Base-by-base conservation (phyloP, 2,888 invertebrate genomes). In the Noctua comes region DNA sequence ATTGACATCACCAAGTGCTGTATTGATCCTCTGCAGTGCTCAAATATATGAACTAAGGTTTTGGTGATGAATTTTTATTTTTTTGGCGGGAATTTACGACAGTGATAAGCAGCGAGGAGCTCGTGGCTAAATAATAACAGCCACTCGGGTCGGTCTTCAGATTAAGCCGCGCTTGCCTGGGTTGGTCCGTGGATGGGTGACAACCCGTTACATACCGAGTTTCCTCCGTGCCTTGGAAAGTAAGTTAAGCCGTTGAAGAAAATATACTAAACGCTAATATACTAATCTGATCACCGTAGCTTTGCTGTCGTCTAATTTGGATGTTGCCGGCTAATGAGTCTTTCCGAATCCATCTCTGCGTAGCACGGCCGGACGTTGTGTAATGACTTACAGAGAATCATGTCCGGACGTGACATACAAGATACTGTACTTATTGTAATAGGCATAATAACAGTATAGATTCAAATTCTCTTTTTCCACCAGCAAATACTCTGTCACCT, bases 1-100 rank as follows among this genome's bases (percentile, higher is more conserved):
- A 73, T 84, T 76, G 85, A 69, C 70, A 74, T 85, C 62, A 73
- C 21, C 51, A 57, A 77, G 68, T n/a, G 51, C n/a, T 76, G 46
- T 77, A 85, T 87, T 48, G 80, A 85, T 73, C n/a, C 21, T 66
- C 73, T 57, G 68, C 59, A 76, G 54, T 77, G 43, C 40, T 43
- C 40, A 66, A 40, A 65, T 40, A 65, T 40, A 40, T 16, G 16
- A 16, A 66, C 16, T 36, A n/a, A 43, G 65, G 43, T 16, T n/a
- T 43, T 43, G 7, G 13, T 65, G 65, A 6, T 40, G 6, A 5
- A 7, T 31, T 59, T 59, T n/a, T n/a, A 1, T 1, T 4, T 48
- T 18, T 18, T 48, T 48, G 48, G 0, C n/a, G 18, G 18, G 54
- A 48, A 11, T n/a, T 57, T 2, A 6, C 57, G n/a, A 0, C n/a